These are phyloP conservation scores for Hucho hucho DNA, from an alignment of 2,113 vertebrate genomes.

Conservation along the genomic window DNA sequence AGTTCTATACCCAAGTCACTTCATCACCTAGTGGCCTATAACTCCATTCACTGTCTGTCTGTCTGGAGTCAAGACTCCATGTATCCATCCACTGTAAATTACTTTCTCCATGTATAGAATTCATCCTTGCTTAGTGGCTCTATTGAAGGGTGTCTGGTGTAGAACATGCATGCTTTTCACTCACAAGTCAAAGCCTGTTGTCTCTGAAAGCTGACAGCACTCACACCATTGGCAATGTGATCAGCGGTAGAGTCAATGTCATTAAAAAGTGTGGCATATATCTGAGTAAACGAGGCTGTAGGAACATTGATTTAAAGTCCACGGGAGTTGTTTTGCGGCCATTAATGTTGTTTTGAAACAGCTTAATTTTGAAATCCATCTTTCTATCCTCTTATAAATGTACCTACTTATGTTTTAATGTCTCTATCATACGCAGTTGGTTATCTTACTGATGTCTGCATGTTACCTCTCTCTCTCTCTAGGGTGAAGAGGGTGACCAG, in stretches of 20 bases:
- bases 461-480: slow-evolving; percentile 36
- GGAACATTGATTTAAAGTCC: no score
- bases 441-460: not conserved
- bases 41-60: no score
- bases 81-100: not conserved
- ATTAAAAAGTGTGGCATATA: no score
- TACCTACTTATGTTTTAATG: not conserved
- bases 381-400: no score
- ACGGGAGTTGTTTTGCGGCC: no score
- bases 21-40: no score
- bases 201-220: not conserved
- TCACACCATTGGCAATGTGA: not conserved
- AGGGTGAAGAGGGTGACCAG: slow-evolving; percentile 96
- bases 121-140: slow-evolving; percentile 5
- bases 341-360: no score
- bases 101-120: slow-evolving; percentile 44
- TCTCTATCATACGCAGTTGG: not conserved
- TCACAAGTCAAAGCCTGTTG: slow-evolving; percentile 27
- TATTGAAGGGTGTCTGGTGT: slow-evolving; percentile 26
- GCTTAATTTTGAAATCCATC: no score
- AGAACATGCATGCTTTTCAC: slow-evolving; percentile 20
- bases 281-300: no score
- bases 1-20: no score
- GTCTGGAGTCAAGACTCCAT: not conserved
- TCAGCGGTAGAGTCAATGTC: no score